Conservation (phyloP, 1,140 invertebrate species). For the Asbolus verrucosus region DNA sequence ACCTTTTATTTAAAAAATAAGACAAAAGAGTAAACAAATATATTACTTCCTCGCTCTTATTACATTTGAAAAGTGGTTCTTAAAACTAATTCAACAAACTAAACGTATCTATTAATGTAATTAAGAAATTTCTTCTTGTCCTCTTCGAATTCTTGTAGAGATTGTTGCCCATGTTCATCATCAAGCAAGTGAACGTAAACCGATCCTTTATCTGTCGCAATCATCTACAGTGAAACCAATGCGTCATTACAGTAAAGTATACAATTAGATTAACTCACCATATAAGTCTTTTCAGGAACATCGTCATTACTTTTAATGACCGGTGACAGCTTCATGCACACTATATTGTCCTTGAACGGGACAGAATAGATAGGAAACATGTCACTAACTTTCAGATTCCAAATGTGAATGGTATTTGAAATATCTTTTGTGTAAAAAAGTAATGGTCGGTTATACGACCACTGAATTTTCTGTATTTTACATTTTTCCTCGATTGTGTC, state of each 20-base stretch:
- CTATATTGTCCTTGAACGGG: constrained; percentile 57
- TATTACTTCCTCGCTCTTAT: constrained; percentile 1
- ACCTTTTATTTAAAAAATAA: not conserved
- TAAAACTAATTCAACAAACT: constrained; percentile 11
- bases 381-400: constrained; percentile 62
- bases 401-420: constrained; percentile 59
- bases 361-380: constrained; percentile 59
- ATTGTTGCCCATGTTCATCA: constrained; percentile 56
- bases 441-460: constrained; percentile 62
- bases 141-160: constrained; percentile 49
- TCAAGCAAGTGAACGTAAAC: constrained; percentile 57
- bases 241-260: not conserved
- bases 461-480: constrained; percentile 57
- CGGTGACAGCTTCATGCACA: constrained; percentile 56
- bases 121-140: constrained; percentile 59
- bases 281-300: constrained; percentile 52
- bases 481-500: constrained; percentile 45
- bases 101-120: constrained; percentile 58
- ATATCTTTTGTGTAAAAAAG: constrained; percentile 61
- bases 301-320: constrained; percentile 33
- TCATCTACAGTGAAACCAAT: constrained; percentile 55
- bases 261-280: constrained; percentile 57
- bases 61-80: not conserved
- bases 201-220: constrained; percentile 53
- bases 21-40: constrained; percentile 28